These are phyloP conservation scores for Netelia virgata DNA, from an alignment of 2,888 invertebrate genomes.

Conservation along the genomic window DNA sequence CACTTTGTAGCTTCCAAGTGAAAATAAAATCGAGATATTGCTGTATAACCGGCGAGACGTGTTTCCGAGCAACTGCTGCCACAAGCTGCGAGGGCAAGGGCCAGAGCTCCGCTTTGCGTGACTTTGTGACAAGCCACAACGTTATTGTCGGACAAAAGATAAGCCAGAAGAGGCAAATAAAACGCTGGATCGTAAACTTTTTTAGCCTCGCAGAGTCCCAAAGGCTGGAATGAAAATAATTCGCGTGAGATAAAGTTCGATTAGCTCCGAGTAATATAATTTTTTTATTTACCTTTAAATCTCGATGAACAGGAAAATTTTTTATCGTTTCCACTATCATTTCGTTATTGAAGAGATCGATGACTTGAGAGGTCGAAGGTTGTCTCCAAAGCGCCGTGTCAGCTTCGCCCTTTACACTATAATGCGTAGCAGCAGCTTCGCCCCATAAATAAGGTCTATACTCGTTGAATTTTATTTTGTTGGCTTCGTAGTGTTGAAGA, in stretches of 20 bases:
- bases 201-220: slow-evolving; percentile 73
- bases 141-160: slow-evolving; percentile 91
- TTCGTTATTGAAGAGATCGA: slow-evolving; percentile 90
- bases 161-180: slow-evolving; percentile 91
- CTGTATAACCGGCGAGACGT: slow-evolving; percentile 91
- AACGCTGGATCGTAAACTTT: slow-evolving; percentile 93
- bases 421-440: slow-evolving; percentile 91
- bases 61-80: slow-evolving; percentile 89
- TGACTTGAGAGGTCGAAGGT: slow-evolving; percentile 90
- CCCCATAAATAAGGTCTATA: slow-evolving; percentile 95
- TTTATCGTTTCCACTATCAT: slow-evolving; percentile 89
- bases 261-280: not conserved
- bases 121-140: slow-evolving; percentile 90
- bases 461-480: slow-evolving; percentile 88
- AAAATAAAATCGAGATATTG: slow-evolving; percentile 90
- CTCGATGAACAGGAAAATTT: slow-evolving; percentile 89
- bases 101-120: slow-evolving; percentile 89
- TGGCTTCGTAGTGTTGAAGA: slow-evolving; percentile 89
- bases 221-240: slow-evolving; percentile 66
- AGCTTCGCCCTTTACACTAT: slow-evolving; percentile 88
- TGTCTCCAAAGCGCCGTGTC: slow-evolving; percentile 89
- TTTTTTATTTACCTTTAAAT: slow-evolving; percentile 84
- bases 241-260: slow-evolving; percentile 8
- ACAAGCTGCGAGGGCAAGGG: slow-evolving; percentile 90
- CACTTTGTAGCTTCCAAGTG: slow-evolving; percentile 91